A percentile compares a stretch with the other conserved stretches of the same genome.
phyloP scores from a whole-genome alignment of 2,888 invertebrate species.

The Parochlus steinenii region DNA sequence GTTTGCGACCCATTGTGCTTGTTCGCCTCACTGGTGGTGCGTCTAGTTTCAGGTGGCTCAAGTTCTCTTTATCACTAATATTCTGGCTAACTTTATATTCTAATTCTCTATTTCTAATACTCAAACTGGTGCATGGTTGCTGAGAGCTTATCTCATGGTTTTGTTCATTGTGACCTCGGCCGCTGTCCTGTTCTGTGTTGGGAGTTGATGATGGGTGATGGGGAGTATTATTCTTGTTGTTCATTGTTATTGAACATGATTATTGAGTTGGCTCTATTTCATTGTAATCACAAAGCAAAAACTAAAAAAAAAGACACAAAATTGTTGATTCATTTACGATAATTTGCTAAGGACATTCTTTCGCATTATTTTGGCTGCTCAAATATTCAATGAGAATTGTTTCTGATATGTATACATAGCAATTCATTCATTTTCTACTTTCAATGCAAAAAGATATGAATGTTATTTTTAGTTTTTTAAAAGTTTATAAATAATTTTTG shows the following conservation, averaged over 20 bases:
- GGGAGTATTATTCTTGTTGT: constrained; percentile 6
- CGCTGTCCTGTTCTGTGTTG: constrained; percentile 1
- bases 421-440: constrained; percentile 2
- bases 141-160: constrained; percentile 10
- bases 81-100: constrained; percentile 10
- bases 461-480: constrained; percentile 10
- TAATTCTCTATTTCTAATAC: constrained; percentile 12
- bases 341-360: too few relatives aligned
- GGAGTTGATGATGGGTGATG: neutral
- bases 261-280: too few relatives aligned
- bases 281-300: too few relatives aligned
- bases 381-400: too few relatives aligned
- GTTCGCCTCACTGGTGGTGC: neutral
- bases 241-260: constrained; percentile 8
- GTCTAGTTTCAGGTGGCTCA: constrained; percentile 9
- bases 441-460: constrained; percentile 4
- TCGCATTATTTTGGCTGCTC: constrained; percentile 3
- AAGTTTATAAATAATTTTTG: constrained; percentile 11
- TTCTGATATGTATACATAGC: too few relatives aligned
- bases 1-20: constrained; percentile 6
- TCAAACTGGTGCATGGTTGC: constrained; percentile 10
- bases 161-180: constrained; percentile 12
- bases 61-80: constrained; percentile 12
- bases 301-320: constrained; percentile 7
- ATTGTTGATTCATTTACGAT: too few relatives aligned